Evolutionary conservation across 1,140 invertebrate species (phyloP).

Genomic region (Anagrus nilaparvatae): DNA sequence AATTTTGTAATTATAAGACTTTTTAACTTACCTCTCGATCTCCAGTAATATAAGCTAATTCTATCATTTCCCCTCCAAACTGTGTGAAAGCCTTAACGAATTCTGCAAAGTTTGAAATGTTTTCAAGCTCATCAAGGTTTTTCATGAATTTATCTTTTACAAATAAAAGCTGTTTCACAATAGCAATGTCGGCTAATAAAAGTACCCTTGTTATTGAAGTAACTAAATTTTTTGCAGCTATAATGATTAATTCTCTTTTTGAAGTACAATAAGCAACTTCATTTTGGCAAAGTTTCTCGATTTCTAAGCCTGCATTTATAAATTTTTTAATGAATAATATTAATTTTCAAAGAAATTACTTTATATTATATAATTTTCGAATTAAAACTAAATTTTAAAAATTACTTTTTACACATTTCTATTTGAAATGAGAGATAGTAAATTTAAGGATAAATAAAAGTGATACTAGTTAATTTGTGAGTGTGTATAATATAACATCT

Average conservation of each 20-base stretch:
- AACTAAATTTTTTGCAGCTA: constrained; percentile 85
- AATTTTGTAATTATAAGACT: too few species aligned
- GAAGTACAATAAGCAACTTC: constrained; percentile 55
- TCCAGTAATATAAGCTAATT: constrained; percentile 86
- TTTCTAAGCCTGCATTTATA: constrained; percentile 59
- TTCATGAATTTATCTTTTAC: constrained; percentile 92
- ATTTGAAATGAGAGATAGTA: too few species aligned
- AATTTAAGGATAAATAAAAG: too few species aligned
- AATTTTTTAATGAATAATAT: too few species aligned
- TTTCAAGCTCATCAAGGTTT: constrained; percentile 78
- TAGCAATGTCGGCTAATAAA: constrained; percentile 95
- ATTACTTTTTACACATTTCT: too few species aligned
- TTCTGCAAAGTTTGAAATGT: constrained; percentile 94
- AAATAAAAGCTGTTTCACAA: constrained; percentile 90
- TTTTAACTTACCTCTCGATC: constrained; percentile 39
- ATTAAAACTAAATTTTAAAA: too few species aligned
- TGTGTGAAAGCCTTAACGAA: constrained; percentile 98
- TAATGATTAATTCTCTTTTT: constrained; percentile 68
- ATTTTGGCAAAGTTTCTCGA: constrained; percentile 80
- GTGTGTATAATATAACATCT: too few species aligned
- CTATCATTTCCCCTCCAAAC: constrained; percentile 97
- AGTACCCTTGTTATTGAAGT: constrained; percentile 93
- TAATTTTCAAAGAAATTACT: too few species aligned
- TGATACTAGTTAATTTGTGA: too few species aligned
- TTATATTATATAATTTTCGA: too few species aligned